These are phyloP conservation scores for Halichoeres trimaculatus DNA, from an alignment of 2,113 vertebrate genomes.

Conservation along the genomic window DNA sequence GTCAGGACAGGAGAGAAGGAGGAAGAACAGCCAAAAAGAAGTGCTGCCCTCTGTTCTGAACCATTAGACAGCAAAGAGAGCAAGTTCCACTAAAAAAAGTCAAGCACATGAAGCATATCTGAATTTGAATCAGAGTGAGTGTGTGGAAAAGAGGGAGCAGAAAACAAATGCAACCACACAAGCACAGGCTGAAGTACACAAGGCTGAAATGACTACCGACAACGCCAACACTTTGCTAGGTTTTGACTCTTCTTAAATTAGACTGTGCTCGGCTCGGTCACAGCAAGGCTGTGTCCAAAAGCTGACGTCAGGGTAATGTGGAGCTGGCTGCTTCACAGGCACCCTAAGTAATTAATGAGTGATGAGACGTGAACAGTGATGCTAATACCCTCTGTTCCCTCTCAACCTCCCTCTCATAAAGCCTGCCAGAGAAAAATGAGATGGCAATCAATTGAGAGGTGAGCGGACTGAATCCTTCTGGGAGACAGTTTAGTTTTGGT, in stretches of 20 bases:
- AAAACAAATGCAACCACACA: neutral
- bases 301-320: conserved; percentile 6
- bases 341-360: conserved; percentile 22
- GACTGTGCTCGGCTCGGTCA: neutral
- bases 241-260: conserved; percentile 5
- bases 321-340: neutral
- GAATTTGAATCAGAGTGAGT: conserved; percentile 35
- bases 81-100: conserved; percentile 30
- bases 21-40: conserved; percentile 49
- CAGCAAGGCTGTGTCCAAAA: neutral
- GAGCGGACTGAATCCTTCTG: conserved; percentile 3
- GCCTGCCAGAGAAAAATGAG: conserved; percentile 49
- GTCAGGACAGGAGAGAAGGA: conserved; percentile 51
- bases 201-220: neutral
- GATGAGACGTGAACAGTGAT: conserved; percentile 25
- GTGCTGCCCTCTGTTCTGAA: conserved; percentile 38
- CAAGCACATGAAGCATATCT: conserved; percentile 33
- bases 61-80: conserved; percentile 22
- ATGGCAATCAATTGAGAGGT: conserved; percentile 39
- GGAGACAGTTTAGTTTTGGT: conserved; percentile 23
- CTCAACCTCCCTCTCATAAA: conserved; percentile 36
- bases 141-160: neutral
- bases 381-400: conserved; percentile 18
- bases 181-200: conserved; percentile 12
- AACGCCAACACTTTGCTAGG: neutral